A percentile compares a stretch with the other conserved stretches of the same genome.
Evolutionary conservation across 2,113 vertebrate species (phyloP).

Genomic region (Heterotilapia buettikoferi): DNA sequence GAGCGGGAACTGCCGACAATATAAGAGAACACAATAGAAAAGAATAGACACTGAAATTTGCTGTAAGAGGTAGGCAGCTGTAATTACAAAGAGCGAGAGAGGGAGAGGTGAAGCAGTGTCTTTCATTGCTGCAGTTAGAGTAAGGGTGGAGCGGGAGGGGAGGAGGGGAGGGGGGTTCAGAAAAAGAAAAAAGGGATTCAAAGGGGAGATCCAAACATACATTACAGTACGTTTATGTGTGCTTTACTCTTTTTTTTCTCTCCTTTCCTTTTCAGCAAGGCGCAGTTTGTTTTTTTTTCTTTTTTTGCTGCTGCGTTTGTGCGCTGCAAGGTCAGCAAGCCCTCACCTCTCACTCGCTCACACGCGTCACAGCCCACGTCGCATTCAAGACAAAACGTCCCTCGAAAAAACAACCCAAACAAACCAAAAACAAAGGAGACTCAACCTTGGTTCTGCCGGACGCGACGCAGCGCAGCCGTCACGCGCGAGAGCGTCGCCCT

Average conservation of each 20-base stretch:
- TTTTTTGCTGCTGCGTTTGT: conserved; percentile 42
- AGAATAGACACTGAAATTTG: conserved; percentile 7
- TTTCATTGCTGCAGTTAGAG: conserved; percentile 26
- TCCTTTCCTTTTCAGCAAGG: conserved; percentile 21
- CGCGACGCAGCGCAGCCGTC: conserved; percentile 29
- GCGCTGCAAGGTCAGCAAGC: conserved; percentile 45
- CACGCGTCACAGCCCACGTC: not conserved
- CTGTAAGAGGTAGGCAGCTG: conserved; percentile 60
- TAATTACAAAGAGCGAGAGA: conserved; percentile 13
- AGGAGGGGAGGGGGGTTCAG: not conserved
- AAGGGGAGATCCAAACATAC: conserved; percentile 39
- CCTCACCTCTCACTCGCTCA: not conserved
- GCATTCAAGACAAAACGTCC: conserved; percentile 21
- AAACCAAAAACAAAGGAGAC: not conserved
- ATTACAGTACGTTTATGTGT: conserved; percentile 57
- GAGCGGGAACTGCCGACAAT: conserved; percentile 8
- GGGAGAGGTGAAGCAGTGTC: conserved; percentile 55
- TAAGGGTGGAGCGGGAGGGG: not conserved
- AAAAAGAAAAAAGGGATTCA: not conserved
- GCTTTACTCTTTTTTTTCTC: conserved; percentile 31
- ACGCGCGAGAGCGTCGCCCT: not conserved
- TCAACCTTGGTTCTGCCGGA: conserved; percentile 46
- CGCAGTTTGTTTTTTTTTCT: not conserved
- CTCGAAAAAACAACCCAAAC: not conserved
- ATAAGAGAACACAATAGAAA: not conserved